Percentiles rank a stretch among this genome's conserved stretches.
Conservation (phyloP, 2,888 invertebrate species). For the Eupithecia dodoneata region DNA sequence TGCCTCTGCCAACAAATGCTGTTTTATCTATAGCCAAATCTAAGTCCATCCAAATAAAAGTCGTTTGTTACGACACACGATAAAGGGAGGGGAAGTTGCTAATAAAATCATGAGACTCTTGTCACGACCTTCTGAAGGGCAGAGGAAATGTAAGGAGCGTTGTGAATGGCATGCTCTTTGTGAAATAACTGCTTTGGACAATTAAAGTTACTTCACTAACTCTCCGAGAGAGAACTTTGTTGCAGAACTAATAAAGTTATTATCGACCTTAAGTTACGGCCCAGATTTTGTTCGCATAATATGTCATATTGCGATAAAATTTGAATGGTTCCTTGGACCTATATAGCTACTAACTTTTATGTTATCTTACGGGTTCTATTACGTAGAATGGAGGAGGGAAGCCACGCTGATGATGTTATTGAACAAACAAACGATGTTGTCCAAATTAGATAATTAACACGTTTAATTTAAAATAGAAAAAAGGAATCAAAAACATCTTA, state of each 20-base stretch:
- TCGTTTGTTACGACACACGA: constrained; percentile 23
- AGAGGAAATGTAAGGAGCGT: background rate
- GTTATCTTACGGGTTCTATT: background rate
- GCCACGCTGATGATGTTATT: background rate
- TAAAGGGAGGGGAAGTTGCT: constrained; percentile 27
- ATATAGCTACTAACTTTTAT: background rate
- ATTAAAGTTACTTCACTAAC: background rate
- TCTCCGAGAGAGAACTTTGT: too few species aligned
- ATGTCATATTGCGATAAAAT: background rate
- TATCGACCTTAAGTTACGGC: background rate
- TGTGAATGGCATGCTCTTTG: background rate
- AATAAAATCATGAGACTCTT: constrained; percentile 28
- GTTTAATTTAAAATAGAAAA: background rate
- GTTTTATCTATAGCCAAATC: constrained; percentile 9
- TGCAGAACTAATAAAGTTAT: background rate
- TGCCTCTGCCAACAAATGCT: background rate
- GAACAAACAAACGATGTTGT: background rate
- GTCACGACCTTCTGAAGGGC: constrained; percentile 18
- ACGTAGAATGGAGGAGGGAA: background rate
- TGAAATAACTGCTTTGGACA: background rate
- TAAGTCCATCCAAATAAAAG: constrained; percentile 26
- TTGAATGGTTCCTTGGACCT: background rate
- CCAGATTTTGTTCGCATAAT: background rate
- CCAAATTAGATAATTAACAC: background rate
- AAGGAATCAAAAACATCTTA: too few species aligned